These are phyloP conservation scores for Callospermophilus lateralis DNA, from an alignment of 2,113 vertebrate genomes.

Conservation along the genomic window DNA sequence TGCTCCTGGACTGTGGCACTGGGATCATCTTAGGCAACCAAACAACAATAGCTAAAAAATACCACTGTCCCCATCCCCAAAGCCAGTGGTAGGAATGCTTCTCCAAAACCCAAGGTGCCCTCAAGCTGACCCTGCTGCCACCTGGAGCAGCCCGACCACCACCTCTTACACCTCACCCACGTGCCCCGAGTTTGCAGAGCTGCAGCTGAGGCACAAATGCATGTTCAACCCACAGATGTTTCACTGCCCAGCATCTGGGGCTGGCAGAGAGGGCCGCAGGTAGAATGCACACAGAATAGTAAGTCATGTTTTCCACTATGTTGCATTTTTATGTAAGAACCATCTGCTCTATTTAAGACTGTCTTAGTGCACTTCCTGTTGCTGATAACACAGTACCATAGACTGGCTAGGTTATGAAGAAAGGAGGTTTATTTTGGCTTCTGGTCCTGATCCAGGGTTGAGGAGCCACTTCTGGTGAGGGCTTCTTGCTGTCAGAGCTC, in stretches of 20 bases:
- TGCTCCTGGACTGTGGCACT: no score
- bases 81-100: background rate
- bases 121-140: background rate
- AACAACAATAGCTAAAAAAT: background rate
- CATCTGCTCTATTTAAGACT: background rate
- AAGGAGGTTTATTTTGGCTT: background rate
- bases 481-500: background rate
- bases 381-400: background rate
- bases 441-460: background rate
- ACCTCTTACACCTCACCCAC: background rate
- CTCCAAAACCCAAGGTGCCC: background rate
- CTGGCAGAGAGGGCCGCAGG: no score
- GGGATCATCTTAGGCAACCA: no score
- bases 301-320: background rate
- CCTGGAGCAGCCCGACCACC: no score
- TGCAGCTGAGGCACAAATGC: background rate
- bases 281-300: background rate
- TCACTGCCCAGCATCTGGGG: no score
- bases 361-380: background rate
- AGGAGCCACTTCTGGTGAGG: background rate
- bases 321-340: constrained; percentile 6
- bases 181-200: background rate
- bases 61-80: background rate
- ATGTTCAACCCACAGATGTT: background rate
- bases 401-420: background rate